These are phyloP conservation scores for Drosophila lini DNA, from an alignment of 1,140 invertebrate species.

Conservation along the genomic window DNA sequence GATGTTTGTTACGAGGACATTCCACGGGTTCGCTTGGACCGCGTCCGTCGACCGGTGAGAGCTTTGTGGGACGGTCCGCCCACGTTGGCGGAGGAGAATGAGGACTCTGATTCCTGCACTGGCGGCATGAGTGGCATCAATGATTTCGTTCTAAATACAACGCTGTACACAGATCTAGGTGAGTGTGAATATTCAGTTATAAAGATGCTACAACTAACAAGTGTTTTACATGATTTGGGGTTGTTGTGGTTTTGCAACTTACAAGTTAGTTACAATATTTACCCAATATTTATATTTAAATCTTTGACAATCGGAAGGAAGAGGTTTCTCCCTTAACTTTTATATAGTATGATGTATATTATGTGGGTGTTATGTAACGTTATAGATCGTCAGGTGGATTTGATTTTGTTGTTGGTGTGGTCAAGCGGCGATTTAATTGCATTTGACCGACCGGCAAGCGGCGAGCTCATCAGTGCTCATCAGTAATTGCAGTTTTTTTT, in stretches of 20 bases:
- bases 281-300: not conserved
- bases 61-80: slow-evolving; percentile 81
- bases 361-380: slow-evolving; percentile 7
- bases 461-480: slow-evolving; percentile 47
- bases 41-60: slow-evolving; percentile 74
- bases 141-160: slow-evolving; percentile 79
- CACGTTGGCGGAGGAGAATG: slow-evolving; percentile 81
- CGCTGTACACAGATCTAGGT: slow-evolving; percentile 83
- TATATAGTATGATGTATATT: not conserved
- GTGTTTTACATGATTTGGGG: not conserved
- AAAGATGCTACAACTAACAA: not conserved
- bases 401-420: slow-evolving; percentile 34
- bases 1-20: slow-evolving; percentile 82
- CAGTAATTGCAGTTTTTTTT: slow-evolving; percentile 61
- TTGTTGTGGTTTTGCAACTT: not conserved
- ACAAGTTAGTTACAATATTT: too few species aligned
- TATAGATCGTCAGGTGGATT: slow-evolving; percentile 24
- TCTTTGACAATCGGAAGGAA: not conserved
- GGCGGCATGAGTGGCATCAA: slow-evolving; percentile 70
- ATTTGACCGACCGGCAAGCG: slow-evolving; percentile 58
- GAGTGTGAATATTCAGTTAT: slow-evolving; percentile 29
- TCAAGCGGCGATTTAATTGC: slow-evolving; percentile 66
- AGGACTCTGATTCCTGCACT: slow-evolving; percentile 75
- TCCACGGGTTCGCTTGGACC: slow-evolving; percentile 81
- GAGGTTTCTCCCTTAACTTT: not conserved